Evolutionary conservation across 2,888 invertebrate genomes (phyloP), one percentile per base, ranked within the genome.

Genomic region (Dorcus parallelipipedus): DNA sequence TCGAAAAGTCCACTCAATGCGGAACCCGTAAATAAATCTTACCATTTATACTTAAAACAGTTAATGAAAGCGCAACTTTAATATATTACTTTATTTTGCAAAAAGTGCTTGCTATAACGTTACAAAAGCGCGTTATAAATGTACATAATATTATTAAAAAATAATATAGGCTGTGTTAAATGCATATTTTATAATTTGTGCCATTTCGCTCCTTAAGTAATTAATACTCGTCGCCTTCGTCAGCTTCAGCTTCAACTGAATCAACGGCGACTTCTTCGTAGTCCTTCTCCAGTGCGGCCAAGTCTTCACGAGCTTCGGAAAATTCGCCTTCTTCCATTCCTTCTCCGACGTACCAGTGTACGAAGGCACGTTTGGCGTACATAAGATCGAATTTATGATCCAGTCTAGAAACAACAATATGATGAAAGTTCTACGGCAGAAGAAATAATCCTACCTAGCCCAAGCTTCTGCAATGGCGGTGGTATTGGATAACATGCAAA

Each of bases 381-480:
- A 97, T 96, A 70, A 97, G 80, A 79, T 97, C 96, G 77, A 97
- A 95, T 77, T 97, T 97, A 79, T 93, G 93, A 80, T 96, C 93
- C 60, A 97, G 82, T 69, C 93, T 87, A 68, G 20, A 14, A 20
- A 20, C 6, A 23, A 10, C 20, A 4, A 48, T 20, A 43, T n/a
- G 20, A 43, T 14, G 9, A 33, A 33, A 33, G 4, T 33, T 33
- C 6, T 33, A 4, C 26, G 6, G 3, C 7, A 10, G 2, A 55
- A 14, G 49, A 49, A 9, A 43, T 10, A 73, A 73, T 55, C 82
- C 48, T 83, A 85, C 79, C 91, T 86, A 54, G 94, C 95, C 96
- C 96, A 97, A 38, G 96, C 96, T 76, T 96, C 95, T 3, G 95
- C 95, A 73, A 97, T 96, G 64, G 96, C 95, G 1, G 96, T 97